Percentiles rank a stretch among this genome's conserved stretches.
Evolutionary conservation across 2,113 vertebrate species (phyloP).

Genomic region (Nerophis ophidion): DNA sequence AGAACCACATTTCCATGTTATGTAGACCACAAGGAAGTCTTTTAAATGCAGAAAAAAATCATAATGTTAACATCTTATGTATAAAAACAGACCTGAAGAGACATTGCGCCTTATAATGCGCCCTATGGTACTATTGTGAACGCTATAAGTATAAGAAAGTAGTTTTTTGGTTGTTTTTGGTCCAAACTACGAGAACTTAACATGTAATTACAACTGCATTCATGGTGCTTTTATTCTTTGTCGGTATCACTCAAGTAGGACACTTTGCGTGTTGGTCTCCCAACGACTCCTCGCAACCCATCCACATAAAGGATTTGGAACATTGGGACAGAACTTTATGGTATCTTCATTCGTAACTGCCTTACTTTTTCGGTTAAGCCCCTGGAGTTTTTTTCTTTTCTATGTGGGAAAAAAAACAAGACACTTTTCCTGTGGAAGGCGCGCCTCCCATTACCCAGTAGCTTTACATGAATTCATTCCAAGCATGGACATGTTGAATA

Average conservation of each 20-base stretch:
- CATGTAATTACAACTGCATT: not conserved
- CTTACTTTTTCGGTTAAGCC: constrained; percentile 10
- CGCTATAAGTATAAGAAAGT: no score
- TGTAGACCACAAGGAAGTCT: no score
- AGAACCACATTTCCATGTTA: no score
- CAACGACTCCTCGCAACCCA: constrained; percentile 15
- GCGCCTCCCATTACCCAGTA: constrained; percentile 22
- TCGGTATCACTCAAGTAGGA: not conserved
- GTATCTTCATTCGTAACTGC: constrained; percentile 24
- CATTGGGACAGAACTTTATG: constrained; percentile 19
- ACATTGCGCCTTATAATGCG: no score
- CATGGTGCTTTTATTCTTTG: not conserved
- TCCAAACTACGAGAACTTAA: no score
- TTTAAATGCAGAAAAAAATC: no score
- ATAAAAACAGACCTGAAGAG: no score
- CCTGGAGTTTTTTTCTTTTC: not conserved
- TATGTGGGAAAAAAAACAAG: constrained; percentile 4
- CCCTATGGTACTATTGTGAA: no score
- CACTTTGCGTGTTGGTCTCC: constrained; percentile 13
- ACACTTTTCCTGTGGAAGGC: constrained; percentile 10
- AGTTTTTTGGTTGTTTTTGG: no score
- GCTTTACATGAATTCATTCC: constrained; percentile 20
- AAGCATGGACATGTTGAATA: no score
- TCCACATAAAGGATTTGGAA: constrained; percentile 32
- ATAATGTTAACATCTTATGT: no score